A percentile compares a stretch with the other conserved stretches of the same genome.
These are phyloP conservation scores for Drosophila nebulosa DNA, from an alignment of 1,140 invertebrate genomes.

Conservation along the genomic window DNA sequence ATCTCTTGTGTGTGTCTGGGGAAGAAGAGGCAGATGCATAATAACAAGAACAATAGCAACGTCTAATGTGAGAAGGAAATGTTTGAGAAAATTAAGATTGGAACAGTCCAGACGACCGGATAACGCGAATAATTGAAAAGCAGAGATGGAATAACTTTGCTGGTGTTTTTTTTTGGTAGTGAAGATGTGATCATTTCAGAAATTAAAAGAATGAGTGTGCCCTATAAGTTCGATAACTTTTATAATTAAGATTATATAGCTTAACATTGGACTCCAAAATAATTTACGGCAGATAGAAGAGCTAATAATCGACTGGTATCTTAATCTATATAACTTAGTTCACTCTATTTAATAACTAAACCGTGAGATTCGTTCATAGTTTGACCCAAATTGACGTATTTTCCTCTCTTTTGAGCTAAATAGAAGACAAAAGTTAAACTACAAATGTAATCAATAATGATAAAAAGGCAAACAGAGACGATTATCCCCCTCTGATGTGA, in stretches of 20 bases:
- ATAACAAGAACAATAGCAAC: background rate
- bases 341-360: too few relatives aligned
- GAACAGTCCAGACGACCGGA: background rate
- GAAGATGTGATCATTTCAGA: too few relatives aligned
- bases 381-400: background rate
- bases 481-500: background rate
- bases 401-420: background rate
- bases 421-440: background rate
- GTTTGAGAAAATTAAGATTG: background rate
- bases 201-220: too few relatives aligned
- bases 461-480: background rate
- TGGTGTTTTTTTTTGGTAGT: too few relatives aligned
- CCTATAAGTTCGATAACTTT: too few relatives aligned
- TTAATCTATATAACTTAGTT: too few relatives aligned
- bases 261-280: too few relatives aligned
- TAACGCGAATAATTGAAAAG: background rate
- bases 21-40: background rate
- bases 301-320: too few relatives aligned
- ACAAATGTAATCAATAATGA: background rate
- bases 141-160: background rate
- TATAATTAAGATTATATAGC: too few relatives aligned
- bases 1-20: conserved; percentile 18
- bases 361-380: too few relatives aligned
- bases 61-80: background rate
- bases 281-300: too few relatives aligned